Conservation (phyloP, 2,888 invertebrate genomes). For the Syrphus vitripennis region DNA sequence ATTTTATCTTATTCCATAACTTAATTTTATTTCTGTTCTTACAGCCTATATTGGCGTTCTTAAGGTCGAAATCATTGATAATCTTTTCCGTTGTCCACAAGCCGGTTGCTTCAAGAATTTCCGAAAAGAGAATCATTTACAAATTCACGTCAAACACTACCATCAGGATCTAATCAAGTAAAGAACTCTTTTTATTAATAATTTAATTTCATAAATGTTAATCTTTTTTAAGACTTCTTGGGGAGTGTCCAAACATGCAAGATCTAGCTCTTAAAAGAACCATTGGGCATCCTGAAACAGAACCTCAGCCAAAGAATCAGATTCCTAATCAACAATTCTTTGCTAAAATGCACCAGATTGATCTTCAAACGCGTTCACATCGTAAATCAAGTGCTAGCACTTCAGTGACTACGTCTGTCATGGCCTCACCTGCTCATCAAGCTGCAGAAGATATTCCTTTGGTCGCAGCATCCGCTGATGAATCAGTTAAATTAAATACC, state of each 20-base stretch:
- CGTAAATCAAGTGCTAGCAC: slow-evolving; percentile 72
- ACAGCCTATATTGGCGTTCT: slow-evolving; percentile 83
- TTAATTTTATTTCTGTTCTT: not conserved
- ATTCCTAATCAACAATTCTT: slow-evolving; percentile 80
- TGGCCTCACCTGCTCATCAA: slow-evolving; percentile 62
- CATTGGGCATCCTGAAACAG: slow-evolving; percentile 84
- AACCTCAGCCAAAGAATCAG: slow-evolving; percentile 79
- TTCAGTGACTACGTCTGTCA: slow-evolving; percentile 22
- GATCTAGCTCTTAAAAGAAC: slow-evolving; percentile 92
- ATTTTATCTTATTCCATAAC: no score
- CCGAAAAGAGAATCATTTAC: slow-evolving; percentile 93
- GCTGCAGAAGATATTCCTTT: slow-evolving; percentile 5
- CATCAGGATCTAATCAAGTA: slow-evolving; percentile 90
- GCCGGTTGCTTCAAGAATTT: slow-evolving; percentile 94
- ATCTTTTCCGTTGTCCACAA: slow-evolving; percentile 87
- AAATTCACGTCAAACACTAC: slow-evolving; percentile 97
- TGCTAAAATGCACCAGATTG: slow-evolving; percentile 81
- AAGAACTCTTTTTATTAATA: slow-evolving; percentile 44
- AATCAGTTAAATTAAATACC: slow-evolving; percentile 24
- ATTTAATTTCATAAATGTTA: not conserved
- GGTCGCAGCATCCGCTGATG: slow-evolving; percentile 4
- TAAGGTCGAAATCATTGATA: slow-evolving; percentile 87
- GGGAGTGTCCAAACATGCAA: slow-evolving; percentile 91
- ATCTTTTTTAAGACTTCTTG: slow-evolving; percentile 81
- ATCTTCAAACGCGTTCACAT: slow-evolving; percentile 77